Evolutionary conservation across 37 sponge, comb jelly and placozoan genomes (phyloP), one percentile per base, ranked within the genome.

Genomic region (Spongilla lacustris): DNA sequence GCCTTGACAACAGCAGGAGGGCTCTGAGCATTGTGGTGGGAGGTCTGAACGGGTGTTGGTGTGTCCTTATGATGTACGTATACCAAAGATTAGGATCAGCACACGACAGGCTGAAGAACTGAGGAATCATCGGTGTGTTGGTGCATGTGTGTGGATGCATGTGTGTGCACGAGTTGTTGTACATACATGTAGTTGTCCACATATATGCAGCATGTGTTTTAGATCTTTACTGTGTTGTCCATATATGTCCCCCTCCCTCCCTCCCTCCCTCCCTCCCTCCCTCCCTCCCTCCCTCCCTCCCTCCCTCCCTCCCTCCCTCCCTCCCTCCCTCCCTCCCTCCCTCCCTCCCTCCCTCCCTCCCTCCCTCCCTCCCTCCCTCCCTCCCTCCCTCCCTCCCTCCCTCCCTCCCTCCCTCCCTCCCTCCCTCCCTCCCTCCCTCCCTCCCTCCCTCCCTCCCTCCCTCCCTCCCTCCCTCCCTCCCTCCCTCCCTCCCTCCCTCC

Each of bases 1-100:
- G 26, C 27, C 25, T 46, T 77, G 26, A 28, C 48, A 25, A 36
- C n/a, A 35, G 34, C 36, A 88, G 88, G 80, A 78, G 68, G 75
- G 24, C 0, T 24, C 36, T 25, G 78, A 72, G 29, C 26, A 23
- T 36, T 32, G 50, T 0, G 2, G 66, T 37, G 67, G 79, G 0
- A 87, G 75, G 82, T 10, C 80, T 34, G 88, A 78, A 75, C 87
- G 80, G 38, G 92, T 92, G 68, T 68, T 94, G 74, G 95, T 94
- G 30, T 66, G 76, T 10, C 95, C 95, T 21, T 94, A 88, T 80
- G 86, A 94, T 74, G 46, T 77, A 8, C 50, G 92, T 38, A 77
- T 91, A 12, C 95, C 95, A 0, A 91, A 91, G 74, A 84, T 94
- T 2, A 48, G 95, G 24, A 88, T 91, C 48, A 76, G 80, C 68